Conservation (phyloP, 1,140 invertebrate species). For the Oryzaephilus surinamensis region DNA sequence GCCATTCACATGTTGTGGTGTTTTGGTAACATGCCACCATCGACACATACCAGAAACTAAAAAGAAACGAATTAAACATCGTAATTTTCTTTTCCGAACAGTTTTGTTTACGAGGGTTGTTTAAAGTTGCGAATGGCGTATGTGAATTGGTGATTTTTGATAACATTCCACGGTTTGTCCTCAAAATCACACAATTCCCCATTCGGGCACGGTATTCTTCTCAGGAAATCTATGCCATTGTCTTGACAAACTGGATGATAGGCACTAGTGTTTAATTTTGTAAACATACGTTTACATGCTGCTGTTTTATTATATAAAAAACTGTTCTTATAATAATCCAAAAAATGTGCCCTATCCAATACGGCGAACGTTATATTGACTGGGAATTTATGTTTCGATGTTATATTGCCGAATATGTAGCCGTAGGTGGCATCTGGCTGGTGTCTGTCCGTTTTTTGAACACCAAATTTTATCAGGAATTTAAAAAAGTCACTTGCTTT, state of each 20-base stretch:
- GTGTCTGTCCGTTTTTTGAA: constrained; percentile 88
- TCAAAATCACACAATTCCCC: constrained; percentile 77
- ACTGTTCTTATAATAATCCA: constrained; percentile 79
- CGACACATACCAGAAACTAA: constrained; percentile 92
- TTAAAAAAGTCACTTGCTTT: constrained; percentile 71
- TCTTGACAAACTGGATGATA: constrained; percentile 71
- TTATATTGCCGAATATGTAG: constrained; percentile 92
- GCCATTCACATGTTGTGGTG: constrained; percentile 68
- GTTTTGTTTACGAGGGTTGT: constrained; percentile 64
- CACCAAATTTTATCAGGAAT: constrained; percentile 90
- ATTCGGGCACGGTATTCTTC: constrained; percentile 75
- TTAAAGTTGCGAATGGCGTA: constrained; percentile 81
- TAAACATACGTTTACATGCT: constrained; percentile 78
- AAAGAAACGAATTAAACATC: constrained; percentile 18
- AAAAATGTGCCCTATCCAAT: constrained; percentile 74
- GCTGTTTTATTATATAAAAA: constrained; percentile 45
- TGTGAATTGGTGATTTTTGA: constrained; percentile 84
- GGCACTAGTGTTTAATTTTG: constrained; percentile 65
- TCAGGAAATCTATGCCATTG: constrained; percentile 74
- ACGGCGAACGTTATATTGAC: constrained; percentile 75
- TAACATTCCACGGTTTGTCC: constrained; percentile 71
- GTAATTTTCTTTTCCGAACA: neutral
- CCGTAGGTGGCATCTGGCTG: constrained; percentile 73
- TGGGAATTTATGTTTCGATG: constrained; percentile 52
- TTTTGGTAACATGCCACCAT: constrained; percentile 85